Percentiles rank a stretch among this genome's conserved stretches.
Conservation (phyloP, 2,113 vertebrate genomes). For the Rattus norvegicus region DNA sequence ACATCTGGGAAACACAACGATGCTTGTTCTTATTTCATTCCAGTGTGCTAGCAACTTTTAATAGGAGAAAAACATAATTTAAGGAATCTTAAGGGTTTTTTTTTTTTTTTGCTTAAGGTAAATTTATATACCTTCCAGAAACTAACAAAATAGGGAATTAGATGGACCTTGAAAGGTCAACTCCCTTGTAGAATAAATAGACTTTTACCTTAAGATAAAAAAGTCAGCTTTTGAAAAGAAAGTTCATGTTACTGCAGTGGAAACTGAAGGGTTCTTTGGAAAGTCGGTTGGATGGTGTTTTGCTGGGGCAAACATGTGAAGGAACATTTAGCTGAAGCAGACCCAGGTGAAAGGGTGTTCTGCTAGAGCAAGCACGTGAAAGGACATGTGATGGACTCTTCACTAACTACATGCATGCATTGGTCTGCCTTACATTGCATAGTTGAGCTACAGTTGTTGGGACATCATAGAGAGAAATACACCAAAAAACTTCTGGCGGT, state of each 20-base stretch:
- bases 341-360: too few species aligned
- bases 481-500: too few species aligned
- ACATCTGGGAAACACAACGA: not conserved
- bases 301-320: too few species aligned
- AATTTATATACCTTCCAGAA: not conserved
- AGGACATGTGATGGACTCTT: too few species aligned
- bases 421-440: too few species aligned
- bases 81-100: not conserved
- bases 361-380: too few species aligned
- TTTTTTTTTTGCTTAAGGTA: not conserved
- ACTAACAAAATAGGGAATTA: not conserved
- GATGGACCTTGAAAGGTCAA: not conserved
- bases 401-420: too few species aligned
- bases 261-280: too few species aligned
- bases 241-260: not conserved
- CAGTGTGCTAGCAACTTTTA: not conserved
- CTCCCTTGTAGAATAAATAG: not conserved
- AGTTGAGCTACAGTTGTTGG: too few species aligned
- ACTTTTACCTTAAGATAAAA: not conserved
- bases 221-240: not conserved
- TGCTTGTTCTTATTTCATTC: not conserved
- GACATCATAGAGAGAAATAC: too few species aligned
- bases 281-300: too few species aligned
- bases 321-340: too few species aligned
- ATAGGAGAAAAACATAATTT: not conserved